Conservation (phyloP, 2,888 invertebrate genomes). For the Odontocolon sp. region DNA sequence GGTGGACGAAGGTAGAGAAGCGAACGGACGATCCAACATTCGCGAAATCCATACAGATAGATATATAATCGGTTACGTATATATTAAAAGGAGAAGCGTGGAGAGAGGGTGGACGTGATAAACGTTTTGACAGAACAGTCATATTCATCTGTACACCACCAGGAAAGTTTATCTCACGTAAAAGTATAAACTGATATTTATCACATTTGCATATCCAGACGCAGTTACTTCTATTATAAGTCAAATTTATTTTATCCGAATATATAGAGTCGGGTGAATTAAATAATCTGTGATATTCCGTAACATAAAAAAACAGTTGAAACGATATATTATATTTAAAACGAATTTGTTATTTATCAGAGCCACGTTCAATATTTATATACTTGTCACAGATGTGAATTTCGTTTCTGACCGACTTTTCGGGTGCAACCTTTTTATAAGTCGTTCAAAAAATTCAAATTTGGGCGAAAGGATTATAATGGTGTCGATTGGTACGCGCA, state of each 20-base stretch:
- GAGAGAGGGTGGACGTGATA: background rate
- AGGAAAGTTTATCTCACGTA: background rate
- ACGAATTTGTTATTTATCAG: too few relatives aligned
- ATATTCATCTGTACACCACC: slow-evolving; percentile 7
- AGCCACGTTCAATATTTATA: too few relatives aligned
- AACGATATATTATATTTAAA: too few relatives aligned
- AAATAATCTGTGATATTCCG: too few relatives aligned
- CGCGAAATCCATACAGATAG: slow-evolving; percentile 38
- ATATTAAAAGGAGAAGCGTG: background rate
- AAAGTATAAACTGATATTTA: too few relatives aligned
- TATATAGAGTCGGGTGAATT: too few relatives aligned
- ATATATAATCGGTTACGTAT: background rate
- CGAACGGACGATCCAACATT: background rate
- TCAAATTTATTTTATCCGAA: too few relatives aligned
- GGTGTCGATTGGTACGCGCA: background rate
- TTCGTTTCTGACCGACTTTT: too few relatives aligned
- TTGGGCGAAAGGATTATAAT: slow-evolving; percentile 22
- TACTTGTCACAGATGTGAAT: too few relatives aligned
- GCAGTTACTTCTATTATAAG: too few relatives aligned
- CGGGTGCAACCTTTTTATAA: background rate
- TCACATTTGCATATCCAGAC: too few relatives aligned
- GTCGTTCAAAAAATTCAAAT: background rate
- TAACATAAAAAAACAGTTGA: too few relatives aligned
- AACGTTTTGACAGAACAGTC: slow-evolving; percentile 24
- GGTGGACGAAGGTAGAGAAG: slow-evolving; percentile 37